Conservation (phyloP, 2,113 vertebrate genomes). For the Saguinus imperator region DNA sequence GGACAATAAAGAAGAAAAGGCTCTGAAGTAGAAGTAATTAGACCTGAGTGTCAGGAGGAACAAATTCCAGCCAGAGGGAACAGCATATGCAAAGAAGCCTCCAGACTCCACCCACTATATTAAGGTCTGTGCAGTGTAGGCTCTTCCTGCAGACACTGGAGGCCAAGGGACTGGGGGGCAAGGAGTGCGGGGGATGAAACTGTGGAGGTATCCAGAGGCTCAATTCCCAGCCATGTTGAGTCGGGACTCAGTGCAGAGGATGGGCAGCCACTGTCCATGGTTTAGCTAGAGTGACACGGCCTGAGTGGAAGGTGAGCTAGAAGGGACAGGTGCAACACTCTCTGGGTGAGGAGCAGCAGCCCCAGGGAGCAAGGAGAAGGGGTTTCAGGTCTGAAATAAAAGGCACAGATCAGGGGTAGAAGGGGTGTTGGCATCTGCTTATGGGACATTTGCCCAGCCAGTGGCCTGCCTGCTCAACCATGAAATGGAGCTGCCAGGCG, state of each 20-base stretch:
- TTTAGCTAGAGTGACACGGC: background rate
- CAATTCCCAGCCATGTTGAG: fast-evolving
- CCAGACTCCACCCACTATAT: background rate
- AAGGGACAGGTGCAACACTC: background rate
- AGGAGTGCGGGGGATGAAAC: background rate
- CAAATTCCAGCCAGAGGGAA: background rate
- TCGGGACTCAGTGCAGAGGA: background rate
- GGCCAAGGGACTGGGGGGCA: too few relatives aligned
- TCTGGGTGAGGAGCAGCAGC: background rate
- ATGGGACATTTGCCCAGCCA: background rate
- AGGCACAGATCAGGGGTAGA: too few relatives aligned
- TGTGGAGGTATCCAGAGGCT: background rate
- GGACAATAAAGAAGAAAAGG: background rate
- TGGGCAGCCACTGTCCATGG: fast-evolving
- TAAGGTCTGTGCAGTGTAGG: background rate
- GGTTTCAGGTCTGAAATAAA: background rate
- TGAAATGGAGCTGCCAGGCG: background rate
- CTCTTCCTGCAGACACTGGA: background rate
- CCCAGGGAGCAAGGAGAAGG: fast-evolving
- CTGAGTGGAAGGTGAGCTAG: background rate
- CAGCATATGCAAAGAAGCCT: background rate
- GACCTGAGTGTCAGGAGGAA: background rate
- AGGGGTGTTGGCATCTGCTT: background rate
- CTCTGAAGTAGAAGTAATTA: background rate
- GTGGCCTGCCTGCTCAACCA: background rate